A percentile compares a stretch with the other conserved stretches of the same genome.
phyloP scores from a whole-genome alignment of 2,888 invertebrate species.

The Drosophila cyrtoloma region DNA sequence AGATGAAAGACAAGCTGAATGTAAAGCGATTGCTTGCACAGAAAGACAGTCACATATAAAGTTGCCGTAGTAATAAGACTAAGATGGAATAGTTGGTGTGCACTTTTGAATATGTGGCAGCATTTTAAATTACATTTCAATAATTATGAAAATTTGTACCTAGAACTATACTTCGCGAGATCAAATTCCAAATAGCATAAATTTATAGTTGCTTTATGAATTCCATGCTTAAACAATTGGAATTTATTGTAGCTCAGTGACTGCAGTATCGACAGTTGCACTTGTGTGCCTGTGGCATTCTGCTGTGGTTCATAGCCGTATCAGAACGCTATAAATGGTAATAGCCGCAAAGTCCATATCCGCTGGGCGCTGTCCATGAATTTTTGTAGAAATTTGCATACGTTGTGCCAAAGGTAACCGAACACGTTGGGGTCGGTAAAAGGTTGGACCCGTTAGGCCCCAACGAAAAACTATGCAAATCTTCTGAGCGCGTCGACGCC shows the following conservation, averaged over 20 bases:
- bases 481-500: constrained; percentile 33
- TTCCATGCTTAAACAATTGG: background rate
- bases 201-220: background rate
- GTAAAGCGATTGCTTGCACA: background rate
- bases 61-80: background rate
- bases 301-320: constrained; percentile 14
- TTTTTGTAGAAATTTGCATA: constrained; percentile 64
- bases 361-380: constrained; percentile 58
- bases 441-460: constrained; percentile 56
- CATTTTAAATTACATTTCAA: background rate
- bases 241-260: background rate
- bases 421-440: constrained; percentile 60
- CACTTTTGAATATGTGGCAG: background rate
- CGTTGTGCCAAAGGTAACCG: constrained; percentile 36
- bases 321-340: constrained; percentile 44
- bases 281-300: constrained; percentile 27
- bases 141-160: background rate
- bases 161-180: background rate
- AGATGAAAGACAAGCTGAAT: background rate
- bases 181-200: background rate
- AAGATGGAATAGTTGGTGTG: background rate
- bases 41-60: background rate
- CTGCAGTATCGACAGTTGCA: constrained; percentile 20
- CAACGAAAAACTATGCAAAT: constrained; percentile 41
- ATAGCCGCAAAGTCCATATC: constrained; percentile 56